Base-by-base conservation (phyloP, 2,888 invertebrate genomes). In the Drosophila nr. perissopoda region DNA sequence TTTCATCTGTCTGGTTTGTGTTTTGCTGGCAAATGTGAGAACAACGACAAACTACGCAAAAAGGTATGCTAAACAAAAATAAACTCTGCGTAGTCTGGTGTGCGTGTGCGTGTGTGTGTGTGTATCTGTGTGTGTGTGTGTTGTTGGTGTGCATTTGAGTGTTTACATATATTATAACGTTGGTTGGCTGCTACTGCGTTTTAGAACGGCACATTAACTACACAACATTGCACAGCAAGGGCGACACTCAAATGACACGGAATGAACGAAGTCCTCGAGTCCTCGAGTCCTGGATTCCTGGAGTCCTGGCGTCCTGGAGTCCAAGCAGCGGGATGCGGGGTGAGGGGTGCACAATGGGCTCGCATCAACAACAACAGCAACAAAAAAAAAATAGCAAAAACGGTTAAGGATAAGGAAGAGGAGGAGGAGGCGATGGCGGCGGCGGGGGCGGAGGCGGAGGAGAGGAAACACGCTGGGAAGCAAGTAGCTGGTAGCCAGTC, bases 191-290 rank as follows among this genome's bases (percentile, higher is more conserved):
- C 83, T 64, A 70, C 84, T 86, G 89, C 86, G 83, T 88, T 86
- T 89, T 87, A 87, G 85, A 88, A 86, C 72, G 88, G 74, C 89
- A 86, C 86, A 88, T 86, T 86, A 86, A 88, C 89, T 89, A 81
- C 86, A 86, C 77, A 83, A 83, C 87, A 89, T 79, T 87, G 89
- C 78, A 72, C 76, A 85, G 76, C 68, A 65, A 67, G 74, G 76
- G 53, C 67, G 73, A 68, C 64, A 54, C 48, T 27, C 49, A 60
- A 65, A 68, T 38, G 34, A 57, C 46, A 46, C 46, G 46, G 57
- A 38, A 53, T 53, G 53, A 34, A 53, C 53, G 56, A 25, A 67
- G 60, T 27, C 53, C 42, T 29, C 8, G 40, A n/a, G 40, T 33
- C 40, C 29, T 31, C 5, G 40, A 46, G 51, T 58, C 40, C 16